Percentiles rank a stretch among this genome's conserved stretches.
These are phyloP conservation scores for Alosa sapidissima DNA, from an alignment of 2,797 vertebrate species.

Conservation along the genomic window DNA sequence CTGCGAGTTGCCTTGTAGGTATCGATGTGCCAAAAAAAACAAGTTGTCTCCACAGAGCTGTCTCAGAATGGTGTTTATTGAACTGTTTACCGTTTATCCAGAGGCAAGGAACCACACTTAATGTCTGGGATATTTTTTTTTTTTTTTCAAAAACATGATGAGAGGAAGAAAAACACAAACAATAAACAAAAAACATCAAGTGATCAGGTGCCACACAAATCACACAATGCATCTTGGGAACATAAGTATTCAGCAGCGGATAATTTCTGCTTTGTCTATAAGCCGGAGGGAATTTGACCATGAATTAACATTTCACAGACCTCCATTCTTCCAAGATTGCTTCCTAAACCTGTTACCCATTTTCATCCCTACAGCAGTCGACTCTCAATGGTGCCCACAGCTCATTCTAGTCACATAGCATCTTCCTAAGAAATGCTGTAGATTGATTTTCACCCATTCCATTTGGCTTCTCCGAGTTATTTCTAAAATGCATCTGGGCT, in stretches of 20 bases:
- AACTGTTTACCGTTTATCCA: slow-evolving; percentile 36
- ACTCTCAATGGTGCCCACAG: background rate
- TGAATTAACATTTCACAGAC: background rate
- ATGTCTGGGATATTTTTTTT: slow-evolving; percentile 16
- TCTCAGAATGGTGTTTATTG: slow-evolving; percentile 30
- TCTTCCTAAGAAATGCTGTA: slow-evolving; percentile 24
- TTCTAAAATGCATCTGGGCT: slow-evolving; percentile 14
- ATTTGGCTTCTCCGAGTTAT: slow-evolving; percentile 14
- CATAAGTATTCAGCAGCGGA: background rate
- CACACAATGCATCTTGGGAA: background rate
- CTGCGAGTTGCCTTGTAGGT: slow-evolving; percentile 34
- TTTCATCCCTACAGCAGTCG: background rate
- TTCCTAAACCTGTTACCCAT: background rate
- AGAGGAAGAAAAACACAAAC: slow-evolving; percentile 23
- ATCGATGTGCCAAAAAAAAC: slow-evolving; percentile 35
- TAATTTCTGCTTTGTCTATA: background rate
- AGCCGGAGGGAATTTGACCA: background rate
- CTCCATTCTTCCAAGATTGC: background rate
- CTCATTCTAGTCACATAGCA: slow-evolving; percentile 26
- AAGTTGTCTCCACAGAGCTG: background rate
- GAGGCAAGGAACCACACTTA: slow-evolving; percentile 30
- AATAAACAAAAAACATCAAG: background rate
- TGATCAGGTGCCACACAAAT: background rate
- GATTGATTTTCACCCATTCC: slow-evolving; percentile 40
- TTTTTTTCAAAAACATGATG: background rate